Evolutionary conservation across 2,113 vertebrate species (phyloP).

Genomic region (Dicentrarchus labrax): DNA sequence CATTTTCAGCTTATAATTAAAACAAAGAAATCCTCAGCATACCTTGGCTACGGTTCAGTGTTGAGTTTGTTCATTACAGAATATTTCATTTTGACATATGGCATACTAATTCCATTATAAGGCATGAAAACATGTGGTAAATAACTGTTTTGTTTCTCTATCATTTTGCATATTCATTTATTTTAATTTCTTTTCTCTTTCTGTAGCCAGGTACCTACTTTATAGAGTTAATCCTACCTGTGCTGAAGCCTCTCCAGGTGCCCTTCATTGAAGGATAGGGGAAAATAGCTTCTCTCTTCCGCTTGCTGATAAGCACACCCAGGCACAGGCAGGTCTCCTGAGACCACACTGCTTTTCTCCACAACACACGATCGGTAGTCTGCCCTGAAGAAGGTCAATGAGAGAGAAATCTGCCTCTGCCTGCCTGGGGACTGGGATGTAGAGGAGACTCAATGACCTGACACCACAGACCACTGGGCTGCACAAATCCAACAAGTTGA

Average conservation of each 20-base stretch:
- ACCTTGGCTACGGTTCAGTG: background rate
- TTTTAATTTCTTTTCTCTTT: constrained; percentile 22
- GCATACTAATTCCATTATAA: constrained; percentile 29
- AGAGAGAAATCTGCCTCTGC: constrained; percentile 63
- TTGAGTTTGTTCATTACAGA: constrained; percentile 30
- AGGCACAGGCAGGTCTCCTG: constrained; percentile 67
- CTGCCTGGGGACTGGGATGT: constrained; percentile 54
- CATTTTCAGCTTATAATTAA: background rate
- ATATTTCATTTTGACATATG: background rate
- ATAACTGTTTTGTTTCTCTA: background rate
- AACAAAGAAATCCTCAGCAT: too few relatives aligned
- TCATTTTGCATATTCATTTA: constrained; percentile 36
- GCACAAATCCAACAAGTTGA: constrained; percentile 21
- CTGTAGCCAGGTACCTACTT: constrained; percentile 26
- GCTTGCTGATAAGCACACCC: constrained; percentile 74
- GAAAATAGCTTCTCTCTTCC: constrained; percentile 66
- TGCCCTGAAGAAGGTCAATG: constrained; percentile 73
- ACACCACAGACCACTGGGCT: constrained; percentile 55
- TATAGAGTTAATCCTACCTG: constrained; percentile 39
- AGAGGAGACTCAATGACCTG: constrained; percentile 59
- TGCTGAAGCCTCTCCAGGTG: constrained; percentile 63
- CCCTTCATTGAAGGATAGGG: constrained; percentile 78
- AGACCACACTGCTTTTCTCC: constrained; percentile 71
- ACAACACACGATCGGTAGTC: constrained; percentile 55
- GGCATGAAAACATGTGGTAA: constrained; percentile 27